A percentile compares a stretch with the other conserved stretches of the same genome.
These are phyloP conservation scores for Rhingia campestris DNA, from an alignment of 2,888 invertebrate genomes.

Conservation along the genomic window DNA sequence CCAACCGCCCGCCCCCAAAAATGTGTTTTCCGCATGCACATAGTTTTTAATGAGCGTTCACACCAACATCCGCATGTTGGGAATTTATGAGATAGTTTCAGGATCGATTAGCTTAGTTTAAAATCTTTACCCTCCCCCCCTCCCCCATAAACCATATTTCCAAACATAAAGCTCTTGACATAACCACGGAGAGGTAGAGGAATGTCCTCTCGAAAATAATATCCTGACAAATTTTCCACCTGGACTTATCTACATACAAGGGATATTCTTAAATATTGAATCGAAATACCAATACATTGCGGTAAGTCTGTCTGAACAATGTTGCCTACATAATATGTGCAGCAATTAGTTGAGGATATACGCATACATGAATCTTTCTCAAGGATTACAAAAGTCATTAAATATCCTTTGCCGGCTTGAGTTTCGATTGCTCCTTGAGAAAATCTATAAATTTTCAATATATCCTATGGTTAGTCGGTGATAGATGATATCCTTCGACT, in stretches of 20 bases:
- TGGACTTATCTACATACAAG: background rate
- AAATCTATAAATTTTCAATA: conserved; percentile 61
- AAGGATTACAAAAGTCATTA: conserved; percentile 69
- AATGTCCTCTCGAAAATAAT: conserved; percentile 11
- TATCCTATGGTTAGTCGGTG: conserved; percentile 38
- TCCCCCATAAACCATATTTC: background rate
- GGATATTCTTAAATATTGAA: conserved; percentile 29
- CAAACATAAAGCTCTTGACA: conserved; percentile 10
- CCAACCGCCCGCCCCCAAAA: background rate
- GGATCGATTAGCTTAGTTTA: conserved; percentile 38
- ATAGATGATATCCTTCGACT: conserved; percentile 22
- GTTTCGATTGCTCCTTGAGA: conserved; percentile 25
- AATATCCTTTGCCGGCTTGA: conserved; percentile 45
- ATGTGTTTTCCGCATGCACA: background rate
- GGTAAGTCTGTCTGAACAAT: too few species aligned
- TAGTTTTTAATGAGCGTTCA: conserved; percentile 1
- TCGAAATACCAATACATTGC: background rate
- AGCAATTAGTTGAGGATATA: conserved; percentile 41
- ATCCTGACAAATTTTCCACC: conserved; percentile 8
- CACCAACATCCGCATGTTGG: background rate
- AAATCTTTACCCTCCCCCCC: background rate
- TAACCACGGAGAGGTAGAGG: background rate
- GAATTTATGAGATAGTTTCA: conserved; percentile 39
- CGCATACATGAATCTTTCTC: conserved; percentile 35
- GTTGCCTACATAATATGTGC: background rate